Evolutionary conservation across 1,140 invertebrate species (phyloP).

Genomic region (Ruditapes philippinarum): DNA sequence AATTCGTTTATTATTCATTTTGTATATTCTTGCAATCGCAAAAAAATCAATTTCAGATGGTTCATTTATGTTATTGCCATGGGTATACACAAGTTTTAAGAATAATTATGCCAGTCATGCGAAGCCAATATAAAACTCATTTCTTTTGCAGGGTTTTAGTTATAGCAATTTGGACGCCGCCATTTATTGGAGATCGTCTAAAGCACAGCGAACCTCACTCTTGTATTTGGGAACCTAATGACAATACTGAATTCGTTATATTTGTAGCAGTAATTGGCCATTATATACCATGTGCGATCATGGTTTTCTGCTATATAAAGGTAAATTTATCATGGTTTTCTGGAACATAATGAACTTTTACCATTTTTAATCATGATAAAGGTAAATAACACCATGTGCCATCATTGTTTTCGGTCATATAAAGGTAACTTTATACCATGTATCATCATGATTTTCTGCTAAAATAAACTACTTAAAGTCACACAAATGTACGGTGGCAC

Average conservation of each 20-base stretch:
- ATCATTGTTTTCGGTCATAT: not conserved
- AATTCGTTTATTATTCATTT: too few species aligned
- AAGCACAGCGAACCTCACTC: conserved; percentile 52
- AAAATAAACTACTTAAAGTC: too few species aligned
- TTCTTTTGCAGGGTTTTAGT: conserved; percentile 45
- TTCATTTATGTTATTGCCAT: too few species aligned
- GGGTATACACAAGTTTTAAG: too few species aligned
- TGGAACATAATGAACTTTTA: too few species aligned
- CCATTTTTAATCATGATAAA: not conserved
- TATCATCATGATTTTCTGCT: too few species aligned
- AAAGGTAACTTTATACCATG: not conserved
- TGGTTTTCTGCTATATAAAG: conserved; percentile 65
- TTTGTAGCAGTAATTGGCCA: conserved; percentile 66
- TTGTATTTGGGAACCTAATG: conserved; percentile 67
- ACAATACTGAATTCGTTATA: conserved; percentile 66
- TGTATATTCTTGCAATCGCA: too few species aligned
- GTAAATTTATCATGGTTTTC: not conserved
- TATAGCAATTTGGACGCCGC: conserved; percentile 66
- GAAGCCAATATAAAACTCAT: too few species aligned
- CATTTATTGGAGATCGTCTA: conserved; percentile 65
- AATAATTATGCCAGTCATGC: too few species aligned
- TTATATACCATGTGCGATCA: conserved; percentile 61
- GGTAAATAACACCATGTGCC: not conserved
- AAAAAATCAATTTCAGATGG: too few species aligned
- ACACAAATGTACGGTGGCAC: too few species aligned